These are phyloP conservation scores for Drosophila nigrodunni DNA, from an alignment of 1,140 invertebrate species.

Conservation along the genomic window DNA sequence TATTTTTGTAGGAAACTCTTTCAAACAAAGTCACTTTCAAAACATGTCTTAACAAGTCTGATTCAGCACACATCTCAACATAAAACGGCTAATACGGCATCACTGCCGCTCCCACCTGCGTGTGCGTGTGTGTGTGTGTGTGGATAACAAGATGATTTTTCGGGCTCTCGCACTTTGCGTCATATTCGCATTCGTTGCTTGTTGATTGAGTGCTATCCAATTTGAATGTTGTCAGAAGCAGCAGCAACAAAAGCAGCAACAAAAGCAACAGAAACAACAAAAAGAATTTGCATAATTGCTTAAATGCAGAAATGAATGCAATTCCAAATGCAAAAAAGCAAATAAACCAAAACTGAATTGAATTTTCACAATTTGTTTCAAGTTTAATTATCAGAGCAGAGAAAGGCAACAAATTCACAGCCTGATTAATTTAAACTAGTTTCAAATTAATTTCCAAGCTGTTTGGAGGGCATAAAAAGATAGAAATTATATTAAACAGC, in stretches of 20 bases:
- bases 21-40: too few relatives aligned
- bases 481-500: too few relatives aligned
- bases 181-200: slow-evolving; percentile 55
- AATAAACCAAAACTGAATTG: slow-evolving; percentile 43
- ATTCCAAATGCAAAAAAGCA: slow-evolving; percentile 45
- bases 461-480: too few relatives aligned
- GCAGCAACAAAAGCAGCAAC: not conserved
- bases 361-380: slow-evolving; percentile 41
- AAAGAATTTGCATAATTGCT: slow-evolving; percentile 72
- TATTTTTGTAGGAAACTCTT: too few relatives aligned
- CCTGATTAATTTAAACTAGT: too few relatives aligned
- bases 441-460: too few relatives aligned
- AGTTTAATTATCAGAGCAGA: not conserved
- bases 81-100: slow-evolving; percentile 11
- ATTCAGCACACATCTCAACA: too few relatives aligned
- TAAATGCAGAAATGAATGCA: slow-evolving; percentile 40
- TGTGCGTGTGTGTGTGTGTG: not conserved
- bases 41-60: too few relatives aligned
- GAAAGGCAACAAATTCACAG: too few relatives aligned
- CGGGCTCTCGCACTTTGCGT: slow-evolving; percentile 16
- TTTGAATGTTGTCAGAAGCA: slow-evolving; percentile 57
- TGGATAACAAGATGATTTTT: slow-evolving; percentile 7
- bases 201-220: slow-evolving; percentile 72
- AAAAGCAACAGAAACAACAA: slow-evolving; percentile 5
- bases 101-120: not conserved